A percentile compares a stretch with the other conserved stretches of the same genome.
These are phyloP conservation scores for Phenganax subtilis DNA, from an alignment of 92 coral and sea anemone genomes.

Conservation along the genomic window DNA sequence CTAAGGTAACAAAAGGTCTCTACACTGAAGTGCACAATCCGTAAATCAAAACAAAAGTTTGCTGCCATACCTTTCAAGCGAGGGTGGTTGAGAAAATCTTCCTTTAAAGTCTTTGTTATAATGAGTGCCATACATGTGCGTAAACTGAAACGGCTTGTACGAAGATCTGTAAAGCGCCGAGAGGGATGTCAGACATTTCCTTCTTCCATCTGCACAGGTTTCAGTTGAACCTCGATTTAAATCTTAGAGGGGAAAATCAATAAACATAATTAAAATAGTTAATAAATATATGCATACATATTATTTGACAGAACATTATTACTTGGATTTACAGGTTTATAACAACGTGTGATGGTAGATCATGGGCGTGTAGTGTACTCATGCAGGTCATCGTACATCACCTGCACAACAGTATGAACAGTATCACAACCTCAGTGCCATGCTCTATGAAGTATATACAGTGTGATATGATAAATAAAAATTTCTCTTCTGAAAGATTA, in stretches of 20 bases:
- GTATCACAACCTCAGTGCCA: too few relatives aligned
- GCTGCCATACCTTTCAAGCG: conserved; percentile 70
- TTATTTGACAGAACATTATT: too few relatives aligned
- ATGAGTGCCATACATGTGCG: conserved; percentile 90
- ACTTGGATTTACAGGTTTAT: too few relatives aligned
- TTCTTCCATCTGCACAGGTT: not conserved
- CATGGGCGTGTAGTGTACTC: too few relatives aligned
- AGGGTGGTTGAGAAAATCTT: conserved; percentile 69
- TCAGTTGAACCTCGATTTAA: conserved; percentile 9
- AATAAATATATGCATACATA: too few relatives aligned
- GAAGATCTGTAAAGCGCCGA: conserved; percentile 87
- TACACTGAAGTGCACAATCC: not conserved
- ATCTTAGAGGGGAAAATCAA: not conserved
- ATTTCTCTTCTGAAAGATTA: too few relatives aligned
- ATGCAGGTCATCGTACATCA: too few relatives aligned
- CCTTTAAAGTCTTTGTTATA: conserved; percentile 81
- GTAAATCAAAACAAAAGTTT: not conserved
- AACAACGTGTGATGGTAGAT: too few relatives aligned
- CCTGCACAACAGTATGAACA: too few relatives aligned
- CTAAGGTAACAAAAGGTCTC: conserved; percentile 16
- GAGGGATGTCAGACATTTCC: conserved; percentile 62
- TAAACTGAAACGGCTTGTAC: conserved; percentile 88
- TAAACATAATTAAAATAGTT: not conserved
- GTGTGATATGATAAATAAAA: too few relatives aligned
- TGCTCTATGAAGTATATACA: too few relatives aligned